Base-by-base conservation (phyloP, 2,797 vertebrate genomes). In the Cuniculus paca region DNA sequence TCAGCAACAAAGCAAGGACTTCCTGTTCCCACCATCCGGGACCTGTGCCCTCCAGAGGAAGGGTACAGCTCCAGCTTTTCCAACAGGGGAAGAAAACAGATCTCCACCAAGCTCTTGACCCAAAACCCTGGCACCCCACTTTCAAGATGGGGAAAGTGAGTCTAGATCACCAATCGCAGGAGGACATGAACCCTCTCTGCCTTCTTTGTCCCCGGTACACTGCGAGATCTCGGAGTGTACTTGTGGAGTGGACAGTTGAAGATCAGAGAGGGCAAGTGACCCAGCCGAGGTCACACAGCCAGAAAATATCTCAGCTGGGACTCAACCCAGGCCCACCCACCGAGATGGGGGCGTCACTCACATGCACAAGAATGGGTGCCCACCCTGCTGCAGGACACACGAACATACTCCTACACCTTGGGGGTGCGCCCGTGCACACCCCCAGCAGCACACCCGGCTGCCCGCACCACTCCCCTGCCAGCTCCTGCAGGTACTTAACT, bases 311-410 rank as follows among this genome's bases (percentile, higher is more conserved):
- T 48, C 78, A 26, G 1, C 10, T n/a, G 58, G 63, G 52, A 36
- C 70, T 14, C 1, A 1, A 50, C 13, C 2, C 58, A 19, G 26
- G 80, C 52, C 39, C 10, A 12, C 22, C 22, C 11, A 20, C 31
- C 0, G 4, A 85, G 48, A 79, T 10, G 11, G 54, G 63, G 74
- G 13, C 7, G 42, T 2, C 63, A 3, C 70, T 19, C 0, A 0
- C 0, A 0, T 36, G 31, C 39, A 22, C 24, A 5, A 0, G 16
- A 52, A 12, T 20, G n/a, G 19, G 65, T 0, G 0, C 36, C 20
- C 85, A 36, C 14, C 14, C 36, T 1, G 31, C 24, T 9, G 48
- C 13, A 34, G 4, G 19, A 16, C 22, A 1, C n/a, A 4, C 22
- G 4, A 0, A 0, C 9, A 20, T 11, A 5, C 24, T 34, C 26